A percentile compares a stretch with the other conserved stretches of the same genome.
Conservation (phyloP, 2,888 invertebrate genomes). For the Antitype chi region DNA sequence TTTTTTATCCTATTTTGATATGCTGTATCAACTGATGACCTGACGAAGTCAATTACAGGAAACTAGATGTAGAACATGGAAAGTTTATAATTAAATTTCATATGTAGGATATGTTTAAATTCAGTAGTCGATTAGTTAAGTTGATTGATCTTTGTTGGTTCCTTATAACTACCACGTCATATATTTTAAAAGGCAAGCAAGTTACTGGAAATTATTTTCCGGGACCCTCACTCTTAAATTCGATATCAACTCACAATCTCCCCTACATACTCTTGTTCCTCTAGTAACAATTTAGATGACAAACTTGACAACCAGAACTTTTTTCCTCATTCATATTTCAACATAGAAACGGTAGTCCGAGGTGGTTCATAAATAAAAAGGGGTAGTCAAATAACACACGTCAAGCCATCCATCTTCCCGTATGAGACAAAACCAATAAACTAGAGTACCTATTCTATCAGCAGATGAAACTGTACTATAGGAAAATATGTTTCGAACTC, state of each 20-base stretch:
- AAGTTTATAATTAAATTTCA: background rate
- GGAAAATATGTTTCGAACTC: constrained; percentile 34
- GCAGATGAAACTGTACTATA: constrained; percentile 46
- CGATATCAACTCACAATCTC: background rate
- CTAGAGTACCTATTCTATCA: constrained; percentile 62
- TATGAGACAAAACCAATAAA: constrained; percentile 64
- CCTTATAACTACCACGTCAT: background rate
- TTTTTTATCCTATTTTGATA: background rate
- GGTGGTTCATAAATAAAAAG: constrained; percentile 58
- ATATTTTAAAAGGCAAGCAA: background rate
- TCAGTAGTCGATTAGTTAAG: background rate
- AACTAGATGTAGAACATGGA: background rate
- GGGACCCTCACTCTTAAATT: background rate
- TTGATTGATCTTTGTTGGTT: background rate
- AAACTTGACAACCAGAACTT: constrained; percentile 10
- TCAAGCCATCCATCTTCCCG: constrained; percentile 48
- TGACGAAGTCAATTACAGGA: too few species aligned
- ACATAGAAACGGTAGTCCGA: constrained; percentile 24
- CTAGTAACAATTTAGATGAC: constrained; percentile 15
- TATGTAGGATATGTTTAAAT: background rate
- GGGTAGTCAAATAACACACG: constrained; percentile 59
- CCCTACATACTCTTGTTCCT: background rate
- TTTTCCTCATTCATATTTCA: constrained; percentile 32
- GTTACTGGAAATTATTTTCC: background rate
- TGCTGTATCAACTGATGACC: background rate